These are phyloP conservation scores for Periphyllus acericola DNA, from an alignment of 2,888 invertebrate species.

Conservation along the genomic window DNA sequence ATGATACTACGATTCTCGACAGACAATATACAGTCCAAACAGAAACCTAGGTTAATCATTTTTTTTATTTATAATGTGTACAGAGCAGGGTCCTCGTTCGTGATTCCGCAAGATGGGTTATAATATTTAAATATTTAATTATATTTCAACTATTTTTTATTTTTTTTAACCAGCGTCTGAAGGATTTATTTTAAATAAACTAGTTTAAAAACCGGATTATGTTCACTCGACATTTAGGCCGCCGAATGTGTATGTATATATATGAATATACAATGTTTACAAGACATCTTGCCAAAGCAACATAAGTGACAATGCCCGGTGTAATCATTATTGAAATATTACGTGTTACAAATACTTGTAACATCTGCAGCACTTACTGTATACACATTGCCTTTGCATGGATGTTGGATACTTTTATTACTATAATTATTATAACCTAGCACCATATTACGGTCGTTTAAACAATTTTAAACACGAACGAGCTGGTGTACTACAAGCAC, in stretches of 20 bases:
- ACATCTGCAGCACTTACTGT: neutral
- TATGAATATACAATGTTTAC: neutral
- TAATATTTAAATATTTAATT: neutral
- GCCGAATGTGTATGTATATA: neutral
- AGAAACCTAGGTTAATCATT: neutral
- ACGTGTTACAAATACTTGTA: neutral
- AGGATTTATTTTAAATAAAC: slow-evolving; percentile 17
- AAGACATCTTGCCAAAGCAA: neutral
- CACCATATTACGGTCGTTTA: neutral
- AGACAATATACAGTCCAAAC: too few species aligned
- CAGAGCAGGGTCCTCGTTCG: neutral
- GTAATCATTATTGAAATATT: slow-evolving; percentile 7
- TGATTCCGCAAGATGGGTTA: neutral
- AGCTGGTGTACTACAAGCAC: too few species aligned
- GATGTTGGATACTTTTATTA: neutral
- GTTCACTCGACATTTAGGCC: neutral
- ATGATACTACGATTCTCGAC: too few species aligned
- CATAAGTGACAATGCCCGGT: neutral
- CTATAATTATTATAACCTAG: neutral
- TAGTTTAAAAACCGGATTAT: slow-evolving; percentile 39
- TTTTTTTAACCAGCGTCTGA: neutral
- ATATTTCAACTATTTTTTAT: neutral
- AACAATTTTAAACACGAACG: neutral
- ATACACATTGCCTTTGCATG: neutral
- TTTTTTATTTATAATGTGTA: neutral